A percentile compares a stretch with the other conserved stretches of the same genome.
These are phyloP conservation scores for Rhizoglyphus robini DNA, from an alignment of 1,140 invertebrate genomes.

Conservation along the genomic window DNA sequence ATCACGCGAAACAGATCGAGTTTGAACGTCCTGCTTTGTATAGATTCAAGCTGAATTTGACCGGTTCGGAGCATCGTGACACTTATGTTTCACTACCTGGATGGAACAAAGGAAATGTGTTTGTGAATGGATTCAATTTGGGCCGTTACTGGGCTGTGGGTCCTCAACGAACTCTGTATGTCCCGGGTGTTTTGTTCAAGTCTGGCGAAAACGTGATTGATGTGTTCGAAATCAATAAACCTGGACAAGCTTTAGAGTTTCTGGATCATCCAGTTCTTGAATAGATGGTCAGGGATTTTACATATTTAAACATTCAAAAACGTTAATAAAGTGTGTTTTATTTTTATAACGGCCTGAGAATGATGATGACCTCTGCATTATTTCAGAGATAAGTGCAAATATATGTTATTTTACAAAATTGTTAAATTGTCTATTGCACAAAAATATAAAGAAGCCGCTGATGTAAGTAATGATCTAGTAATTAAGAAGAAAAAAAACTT, in stretches of 20 bases:
- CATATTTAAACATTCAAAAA: too few relatives aligned
- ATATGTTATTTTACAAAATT: too few relatives aligned
- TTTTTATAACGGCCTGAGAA: too few relatives aligned
- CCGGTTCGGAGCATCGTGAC: neutral
- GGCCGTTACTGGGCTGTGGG: slow-evolving; percentile 45
- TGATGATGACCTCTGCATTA: too few relatives aligned
- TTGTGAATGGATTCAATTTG: slow-evolving; percentile 50
- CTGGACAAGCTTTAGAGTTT: neutral
- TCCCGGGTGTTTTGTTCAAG: slow-evolving; percentile 32
- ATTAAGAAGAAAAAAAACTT: too few relatives aligned
- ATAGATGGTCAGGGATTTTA: too few relatives aligned
- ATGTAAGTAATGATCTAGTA: too few relatives aligned
- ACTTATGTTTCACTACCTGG: slow-evolving; percentile 19
- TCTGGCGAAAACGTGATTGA: slow-evolving; percentile 18
- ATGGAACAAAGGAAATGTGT: slow-evolving; percentile 39
- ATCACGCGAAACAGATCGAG: neutral
- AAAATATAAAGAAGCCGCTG: too few relatives aligned
- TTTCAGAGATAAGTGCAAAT: too few relatives aligned
- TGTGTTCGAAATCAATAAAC: slow-evolving; percentile 21
- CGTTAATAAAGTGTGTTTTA: too few relatives aligned
- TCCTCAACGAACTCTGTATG: slow-evolving; percentile 44
- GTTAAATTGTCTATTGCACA: too few relatives aligned
- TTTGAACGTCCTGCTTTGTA: neutral
- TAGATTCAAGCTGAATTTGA: neutral
- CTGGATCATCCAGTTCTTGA: slow-evolving; percentile 14